Conservation (phyloP, 2,888 invertebrate genomes). For the Peribatodes rhomboidaria region DNA sequence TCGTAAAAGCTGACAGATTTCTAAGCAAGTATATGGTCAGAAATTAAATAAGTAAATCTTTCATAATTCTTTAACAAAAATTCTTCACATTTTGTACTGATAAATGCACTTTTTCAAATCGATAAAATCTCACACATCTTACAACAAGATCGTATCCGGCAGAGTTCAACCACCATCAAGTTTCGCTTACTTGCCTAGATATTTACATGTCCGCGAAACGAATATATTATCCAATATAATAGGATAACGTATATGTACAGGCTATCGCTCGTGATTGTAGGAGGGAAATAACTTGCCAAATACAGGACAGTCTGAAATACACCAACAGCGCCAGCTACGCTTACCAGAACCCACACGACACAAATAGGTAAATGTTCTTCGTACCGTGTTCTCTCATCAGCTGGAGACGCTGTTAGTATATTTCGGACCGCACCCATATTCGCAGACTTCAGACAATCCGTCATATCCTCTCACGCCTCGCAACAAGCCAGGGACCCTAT, state of each 20-base stretch:
- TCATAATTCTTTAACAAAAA: neutral
- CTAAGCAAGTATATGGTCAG: neutral
- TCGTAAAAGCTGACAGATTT: neutral
- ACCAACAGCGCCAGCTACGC: too few relatives aligned
- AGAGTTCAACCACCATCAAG: neutral
- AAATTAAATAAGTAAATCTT: neutral
- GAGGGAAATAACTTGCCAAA: constrained; percentile 6
- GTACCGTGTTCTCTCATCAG: too few relatives aligned
- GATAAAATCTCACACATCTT: neutral
- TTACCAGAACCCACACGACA: too few relatives aligned
- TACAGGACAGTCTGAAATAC: too few relatives aligned
- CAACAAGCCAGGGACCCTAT: too few relatives aligned
- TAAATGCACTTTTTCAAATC: constrained; percentile 4
- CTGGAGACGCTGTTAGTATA: too few relatives aligned
- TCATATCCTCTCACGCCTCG: neutral
- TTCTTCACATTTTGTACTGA: neutral
- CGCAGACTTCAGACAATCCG: neutral
- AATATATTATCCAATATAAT: neutral
- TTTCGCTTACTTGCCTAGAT: constrained; percentile 7
- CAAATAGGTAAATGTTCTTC: too few relatives aligned
- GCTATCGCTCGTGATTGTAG: neutral
- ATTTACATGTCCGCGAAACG: constrained; percentile 12
- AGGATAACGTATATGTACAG: neutral
- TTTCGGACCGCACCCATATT: too few relatives aligned
- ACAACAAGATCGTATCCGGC: neutral